Conservation (phyloP, 2,797 vertebrate genomes). For the Phyllotis vaccarum region DNA sequence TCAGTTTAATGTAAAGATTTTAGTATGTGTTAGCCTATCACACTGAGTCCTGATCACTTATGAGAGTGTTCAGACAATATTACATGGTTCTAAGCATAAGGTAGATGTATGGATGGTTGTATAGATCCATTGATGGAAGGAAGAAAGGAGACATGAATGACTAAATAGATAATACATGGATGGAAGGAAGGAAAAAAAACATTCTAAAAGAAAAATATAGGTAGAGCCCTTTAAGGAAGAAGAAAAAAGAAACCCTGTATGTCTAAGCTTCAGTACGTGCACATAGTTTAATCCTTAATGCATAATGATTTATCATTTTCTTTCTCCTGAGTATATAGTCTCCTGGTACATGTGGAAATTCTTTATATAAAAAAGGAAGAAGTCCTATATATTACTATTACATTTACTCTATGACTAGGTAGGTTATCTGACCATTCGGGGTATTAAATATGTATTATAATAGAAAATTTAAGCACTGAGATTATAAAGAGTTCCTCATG, state of each 20-base stretch:
- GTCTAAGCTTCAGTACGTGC: neutral
- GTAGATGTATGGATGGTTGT: neutral
- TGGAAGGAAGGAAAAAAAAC: neutral
- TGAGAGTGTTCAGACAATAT: neutral
- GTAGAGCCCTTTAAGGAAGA: neutral
- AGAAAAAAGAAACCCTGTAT: conserved; percentile 20
- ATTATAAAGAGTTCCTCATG: neutral
- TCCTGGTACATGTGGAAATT: neutral
- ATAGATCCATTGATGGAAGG: neutral
- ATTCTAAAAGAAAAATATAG: conserved; percentile 2
- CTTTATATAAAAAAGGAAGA: neutral
- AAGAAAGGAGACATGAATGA: neutral
- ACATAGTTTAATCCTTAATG: neutral
- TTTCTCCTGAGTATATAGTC: neutral
- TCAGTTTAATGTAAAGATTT: neutral
- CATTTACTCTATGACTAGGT: neutral
- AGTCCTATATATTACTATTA: neutral
- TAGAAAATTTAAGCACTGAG: neutral
- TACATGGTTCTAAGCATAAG: neutral
- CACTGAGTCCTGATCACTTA: too few species aligned
- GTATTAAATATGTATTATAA: neutral
- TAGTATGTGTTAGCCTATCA: neutral
- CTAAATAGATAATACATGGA: neutral
- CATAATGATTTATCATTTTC: neutral
- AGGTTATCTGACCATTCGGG: neutral